A percentile compares a stretch with the other conserved stretches of the same genome.
Evolutionary conservation across 2,113 vertebrate species (phyloP).

Genomic region (Colaptes auratus): DNA sequence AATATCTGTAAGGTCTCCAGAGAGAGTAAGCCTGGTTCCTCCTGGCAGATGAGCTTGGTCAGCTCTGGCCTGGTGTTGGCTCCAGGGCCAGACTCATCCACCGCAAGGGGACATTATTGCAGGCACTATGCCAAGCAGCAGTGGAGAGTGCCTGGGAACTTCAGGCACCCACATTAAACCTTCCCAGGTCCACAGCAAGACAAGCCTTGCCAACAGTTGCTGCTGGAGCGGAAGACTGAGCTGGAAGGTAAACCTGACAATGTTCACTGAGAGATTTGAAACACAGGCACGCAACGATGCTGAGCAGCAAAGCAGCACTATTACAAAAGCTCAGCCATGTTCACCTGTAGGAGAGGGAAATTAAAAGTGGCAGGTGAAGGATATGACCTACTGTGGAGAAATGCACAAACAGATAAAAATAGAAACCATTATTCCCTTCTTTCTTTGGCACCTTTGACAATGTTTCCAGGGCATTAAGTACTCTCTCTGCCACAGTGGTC

Average conservation of each 20-base stretch:
- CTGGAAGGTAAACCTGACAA: not conserved
- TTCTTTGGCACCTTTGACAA: not conserved
- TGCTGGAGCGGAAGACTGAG: not conserved
- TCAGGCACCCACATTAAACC: rapidly evolving
- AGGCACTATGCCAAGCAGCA: not conserved
- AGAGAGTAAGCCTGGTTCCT: not conserved
- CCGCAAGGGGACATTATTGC: not conserved
- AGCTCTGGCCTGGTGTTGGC: not conserved
- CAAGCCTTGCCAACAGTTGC: not conserved
- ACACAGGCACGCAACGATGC: not conserved
- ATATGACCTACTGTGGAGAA: not conserved
- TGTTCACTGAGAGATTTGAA: not conserved
- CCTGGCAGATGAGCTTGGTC: not conserved
- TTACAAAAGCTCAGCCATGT: not conserved
- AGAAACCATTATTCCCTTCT: not conserved
- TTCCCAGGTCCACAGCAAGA: not conserved
- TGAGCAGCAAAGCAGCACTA: not conserved
- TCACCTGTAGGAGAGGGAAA: not conserved
- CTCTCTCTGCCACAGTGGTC: rapidly evolving
- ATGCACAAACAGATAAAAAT: not conserved
- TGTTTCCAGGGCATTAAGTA: not conserved
- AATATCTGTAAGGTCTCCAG: not conserved
- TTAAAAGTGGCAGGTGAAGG: not conserved
- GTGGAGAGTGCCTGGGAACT: not conserved
- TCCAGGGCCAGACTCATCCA: not conserved